Evolutionary conservation across 2,113 vertebrate species (phyloP).

Genomic region (Chloebia gouldiae): DNA sequence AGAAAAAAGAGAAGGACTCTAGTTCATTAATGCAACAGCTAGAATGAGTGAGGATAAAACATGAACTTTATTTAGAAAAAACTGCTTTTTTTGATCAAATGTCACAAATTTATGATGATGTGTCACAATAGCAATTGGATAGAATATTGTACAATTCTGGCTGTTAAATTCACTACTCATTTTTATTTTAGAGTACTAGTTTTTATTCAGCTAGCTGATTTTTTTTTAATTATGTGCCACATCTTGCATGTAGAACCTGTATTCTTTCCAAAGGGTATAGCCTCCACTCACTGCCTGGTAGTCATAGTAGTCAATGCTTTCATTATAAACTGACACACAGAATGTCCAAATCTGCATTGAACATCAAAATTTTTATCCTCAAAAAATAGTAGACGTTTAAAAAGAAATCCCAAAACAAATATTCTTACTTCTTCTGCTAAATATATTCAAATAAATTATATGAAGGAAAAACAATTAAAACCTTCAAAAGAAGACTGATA

Average conservation of each 20-base stretch:
- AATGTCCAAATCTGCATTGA: background rate
- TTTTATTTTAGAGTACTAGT: background rate
- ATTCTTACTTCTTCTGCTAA: background rate
- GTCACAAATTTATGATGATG: background rate
- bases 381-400: background rate
- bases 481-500: background rate
- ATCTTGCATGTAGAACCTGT: accelerated
- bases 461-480: background rate
- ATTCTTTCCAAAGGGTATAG: background rate
- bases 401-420: background rate
- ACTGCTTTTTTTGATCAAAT: background rate
- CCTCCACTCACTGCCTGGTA: background rate
- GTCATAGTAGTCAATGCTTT: background rate
- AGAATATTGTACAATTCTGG: background rate
- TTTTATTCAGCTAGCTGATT: background rate
- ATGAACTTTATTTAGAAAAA: background rate
- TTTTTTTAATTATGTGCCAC: background rate
- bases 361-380: background rate
- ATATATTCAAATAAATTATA: background rate
- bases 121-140: background rate
- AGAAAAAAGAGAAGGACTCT: background rate
- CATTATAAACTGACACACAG: background rate
- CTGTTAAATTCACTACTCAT: background rate
- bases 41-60: background rate
- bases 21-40: background rate